Percentiles rank a stretch among this genome's conserved stretches.
Evolutionary conservation across 2,888 invertebrate species (phyloP).

Genomic region (Andricus quercusramuli): DNA sequence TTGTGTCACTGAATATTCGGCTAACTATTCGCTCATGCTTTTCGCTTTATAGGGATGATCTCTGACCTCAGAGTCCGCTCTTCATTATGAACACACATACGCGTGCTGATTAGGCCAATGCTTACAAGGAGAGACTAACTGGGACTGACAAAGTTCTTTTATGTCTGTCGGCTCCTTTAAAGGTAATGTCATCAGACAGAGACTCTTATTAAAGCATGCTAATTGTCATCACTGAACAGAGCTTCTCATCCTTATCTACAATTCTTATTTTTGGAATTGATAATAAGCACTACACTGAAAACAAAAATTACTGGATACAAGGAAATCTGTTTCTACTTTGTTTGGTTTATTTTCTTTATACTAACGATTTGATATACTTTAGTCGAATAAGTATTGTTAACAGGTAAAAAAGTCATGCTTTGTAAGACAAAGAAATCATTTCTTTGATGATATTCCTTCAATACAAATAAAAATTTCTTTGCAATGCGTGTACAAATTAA

Average conservation of each 20-base stretch:
- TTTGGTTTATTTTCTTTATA: no score
- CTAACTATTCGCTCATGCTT: constrained; percentile 25
- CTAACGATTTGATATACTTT: no score
- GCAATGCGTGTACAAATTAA: no score
- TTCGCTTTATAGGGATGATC: constrained; percentile 32
- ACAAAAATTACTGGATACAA: no score
- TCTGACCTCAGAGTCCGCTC: constrained; percentile 14
- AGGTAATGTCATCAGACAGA: not conserved
- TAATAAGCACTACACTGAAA: no score
- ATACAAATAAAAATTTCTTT: no score
- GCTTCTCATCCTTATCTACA: not conserved
- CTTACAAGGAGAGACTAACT: constrained; percentile 18
- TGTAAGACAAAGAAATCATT: no score
- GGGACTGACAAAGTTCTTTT: constrained; percentile 1
- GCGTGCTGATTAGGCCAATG: constrained; percentile 25
- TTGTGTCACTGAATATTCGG: constrained; percentile 30
- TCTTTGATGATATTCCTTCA: no score
- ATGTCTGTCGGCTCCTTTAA: not conserved
- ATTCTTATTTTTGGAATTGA: not conserved
- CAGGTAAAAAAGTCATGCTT: no score
- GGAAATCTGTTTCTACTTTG: no score
- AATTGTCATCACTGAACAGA: not conserved
- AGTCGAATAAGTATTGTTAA: no score
- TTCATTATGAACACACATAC: constrained; percentile 18
- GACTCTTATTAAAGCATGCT: not conserved